Conservation (phyloP, 2,888 invertebrate species). For the Melieria picta region DNA sequence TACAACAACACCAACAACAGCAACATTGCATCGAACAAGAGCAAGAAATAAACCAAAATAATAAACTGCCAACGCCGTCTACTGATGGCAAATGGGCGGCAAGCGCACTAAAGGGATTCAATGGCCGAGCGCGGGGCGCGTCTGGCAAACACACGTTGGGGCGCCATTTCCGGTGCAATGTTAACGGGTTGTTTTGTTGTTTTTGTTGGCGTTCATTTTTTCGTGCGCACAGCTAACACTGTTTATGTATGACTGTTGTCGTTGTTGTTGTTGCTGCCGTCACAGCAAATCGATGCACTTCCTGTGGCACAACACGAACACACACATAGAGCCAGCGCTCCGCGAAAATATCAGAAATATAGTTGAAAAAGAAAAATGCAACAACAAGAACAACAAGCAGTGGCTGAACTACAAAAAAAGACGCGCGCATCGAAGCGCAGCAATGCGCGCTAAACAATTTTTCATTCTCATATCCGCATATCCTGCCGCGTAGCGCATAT, state of each 20-base stretch:
- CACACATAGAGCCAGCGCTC: background rate
- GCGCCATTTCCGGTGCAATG: constrained; percentile 33
- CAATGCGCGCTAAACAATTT: constrained; percentile 37
- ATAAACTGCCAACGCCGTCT: constrained; percentile 26
- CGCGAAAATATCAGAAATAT: too few relatives aligned
- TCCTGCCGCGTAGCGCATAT: too few relatives aligned
- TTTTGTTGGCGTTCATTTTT: background rate
- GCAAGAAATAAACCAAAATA: constrained; percentile 20
- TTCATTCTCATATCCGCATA: constrained; percentile 35
- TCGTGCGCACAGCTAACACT: background rate
- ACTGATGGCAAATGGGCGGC: background rate
- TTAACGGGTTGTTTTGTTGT: background rate
- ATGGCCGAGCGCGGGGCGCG: background rate
- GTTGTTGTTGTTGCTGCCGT: constrained; percentile 15
- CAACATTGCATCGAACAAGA: too few relatives aligned
- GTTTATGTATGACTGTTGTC: background rate
- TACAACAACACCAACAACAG: background rate
- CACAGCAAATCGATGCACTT: constrained; percentile 34
- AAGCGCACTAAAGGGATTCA: background rate
- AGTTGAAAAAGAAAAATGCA: too few relatives aligned
- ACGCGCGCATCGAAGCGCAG: background rate
- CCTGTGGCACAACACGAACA: constrained; percentile 10
- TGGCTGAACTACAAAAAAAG: too few relatives aligned
- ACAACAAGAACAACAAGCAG: too few relatives aligned
- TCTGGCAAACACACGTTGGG: constrained; percentile 30